A percentile compares a stretch with the other conserved stretches of the same genome.
Conservation (phyloP, 2,113 vertebrate genomes). For the Onychorhynchus coronatus region DNA sequence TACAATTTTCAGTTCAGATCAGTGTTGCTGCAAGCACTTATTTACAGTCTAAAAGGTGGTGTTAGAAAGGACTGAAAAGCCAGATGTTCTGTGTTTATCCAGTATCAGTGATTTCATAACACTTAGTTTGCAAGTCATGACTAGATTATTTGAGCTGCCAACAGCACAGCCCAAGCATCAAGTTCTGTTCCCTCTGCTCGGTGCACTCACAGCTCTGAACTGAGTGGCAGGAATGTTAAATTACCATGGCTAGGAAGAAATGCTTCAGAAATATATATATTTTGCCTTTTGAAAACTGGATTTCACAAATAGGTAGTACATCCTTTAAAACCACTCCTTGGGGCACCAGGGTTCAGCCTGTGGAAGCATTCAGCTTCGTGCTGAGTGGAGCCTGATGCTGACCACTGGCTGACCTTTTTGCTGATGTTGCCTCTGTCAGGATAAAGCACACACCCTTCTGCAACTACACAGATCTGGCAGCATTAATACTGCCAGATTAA, state of each 20-base stretch:
- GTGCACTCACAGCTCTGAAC: background rate
- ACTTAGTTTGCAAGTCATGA: background rate
- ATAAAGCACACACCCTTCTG: background rate
- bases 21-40: background rate
- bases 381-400: background rate
- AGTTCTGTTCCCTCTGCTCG: background rate
- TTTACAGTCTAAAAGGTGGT: background rate
- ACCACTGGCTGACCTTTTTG: background rate
- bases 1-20: background rate
- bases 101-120: slow-evolving; percentile 11
- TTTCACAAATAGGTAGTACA: background rate
- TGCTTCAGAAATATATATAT: background rate
- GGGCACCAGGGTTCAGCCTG: background rate
- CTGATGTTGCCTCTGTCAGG: background rate
- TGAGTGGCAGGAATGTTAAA: background rate
- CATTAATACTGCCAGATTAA: background rate
- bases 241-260: background rate
- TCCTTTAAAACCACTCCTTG: background rate
- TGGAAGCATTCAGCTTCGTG: background rate
- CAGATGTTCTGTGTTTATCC: slow-evolving; percentile 29
- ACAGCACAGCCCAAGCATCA: background rate
- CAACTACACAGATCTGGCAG: background rate
- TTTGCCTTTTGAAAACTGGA: background rate
- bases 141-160: slow-evolving; percentile 9
- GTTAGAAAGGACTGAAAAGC: background rate